These are phyloP conservation scores for Ailuropoda melanoleuca DNA, from an alignment of 2,113 vertebrate genomes.

Conservation along the genomic window DNA sequence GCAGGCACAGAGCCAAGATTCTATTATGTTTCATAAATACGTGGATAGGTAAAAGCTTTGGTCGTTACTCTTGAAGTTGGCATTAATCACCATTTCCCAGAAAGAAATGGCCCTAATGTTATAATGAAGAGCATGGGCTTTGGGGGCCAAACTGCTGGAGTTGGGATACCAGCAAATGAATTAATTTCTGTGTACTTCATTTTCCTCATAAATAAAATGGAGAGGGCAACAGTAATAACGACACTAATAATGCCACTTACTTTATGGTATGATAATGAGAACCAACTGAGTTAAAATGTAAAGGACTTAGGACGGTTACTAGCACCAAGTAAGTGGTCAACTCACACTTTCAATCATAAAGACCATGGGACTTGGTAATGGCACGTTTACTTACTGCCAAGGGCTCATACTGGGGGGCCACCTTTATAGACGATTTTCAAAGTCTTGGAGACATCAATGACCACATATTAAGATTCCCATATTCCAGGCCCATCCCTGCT, in stretches of 20 bases:
- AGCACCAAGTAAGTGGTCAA: not conserved
- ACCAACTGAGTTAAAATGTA: not conserved
- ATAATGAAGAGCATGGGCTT: not conserved
- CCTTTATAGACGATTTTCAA: not conserved
- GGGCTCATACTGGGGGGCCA: not conserved
- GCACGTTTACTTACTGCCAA: not conserved
- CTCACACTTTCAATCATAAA: not conserved
- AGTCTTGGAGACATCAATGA: not conserved
- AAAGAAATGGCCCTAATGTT: not conserved
- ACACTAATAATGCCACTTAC: not conserved
- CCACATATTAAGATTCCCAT: not conserved
- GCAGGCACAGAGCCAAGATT: not conserved
- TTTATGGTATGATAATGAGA: not conserved
- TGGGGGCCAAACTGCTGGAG: not conserved
- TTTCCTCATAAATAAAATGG: conserved; percentile 31
- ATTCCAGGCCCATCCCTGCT: not conserved
- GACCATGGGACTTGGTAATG: not conserved
- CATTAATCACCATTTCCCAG: not conserved
- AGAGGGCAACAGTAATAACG: not conserved
- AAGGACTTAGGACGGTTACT: not conserved
- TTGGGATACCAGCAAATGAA: not conserved
- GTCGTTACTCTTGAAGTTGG: not conserved
- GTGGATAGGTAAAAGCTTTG: not conserved
- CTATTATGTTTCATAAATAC: not conserved
- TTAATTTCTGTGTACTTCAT: not conserved